A percentile compares a stretch with the other conserved stretches of the same genome.
Evolutionary conservation across 2,888 invertebrate species (phyloP).

Genomic region (Conomelus anceps): DNA sequence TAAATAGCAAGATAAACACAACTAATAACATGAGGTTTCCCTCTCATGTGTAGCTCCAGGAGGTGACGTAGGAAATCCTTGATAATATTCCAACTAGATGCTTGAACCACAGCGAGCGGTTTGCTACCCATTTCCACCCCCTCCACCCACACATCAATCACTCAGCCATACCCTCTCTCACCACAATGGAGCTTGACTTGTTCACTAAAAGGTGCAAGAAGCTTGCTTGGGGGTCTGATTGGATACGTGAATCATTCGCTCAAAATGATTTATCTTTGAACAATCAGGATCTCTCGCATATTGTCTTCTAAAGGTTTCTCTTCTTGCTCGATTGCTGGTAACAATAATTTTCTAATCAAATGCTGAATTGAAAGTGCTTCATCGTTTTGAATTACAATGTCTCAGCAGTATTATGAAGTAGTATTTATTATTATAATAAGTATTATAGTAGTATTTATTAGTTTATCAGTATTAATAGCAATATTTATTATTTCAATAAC

Average conservation of each 20-base stretch:
- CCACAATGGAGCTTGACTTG: background rate
- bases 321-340: background rate
- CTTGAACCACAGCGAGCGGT: background rate
- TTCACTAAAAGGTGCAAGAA: background rate
- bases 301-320: background rate
- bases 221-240: background rate
- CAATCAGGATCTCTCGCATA: background rate
- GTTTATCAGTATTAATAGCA: background rate
- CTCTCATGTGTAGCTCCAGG: background rate
- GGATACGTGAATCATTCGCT: background rate
- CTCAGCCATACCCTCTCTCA: background rate
- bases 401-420: no score
- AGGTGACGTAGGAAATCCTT: background rate
- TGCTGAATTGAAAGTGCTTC: background rate
- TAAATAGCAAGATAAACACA: conserved; percentile 8
- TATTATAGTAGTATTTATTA: no score
- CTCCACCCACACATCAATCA: no score
- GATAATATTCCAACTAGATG: background rate
- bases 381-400: no score
- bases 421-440: no score
- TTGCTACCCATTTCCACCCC: no score
- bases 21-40: conserved; percentile 4
- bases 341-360: background rate
- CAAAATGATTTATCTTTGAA: background rate
- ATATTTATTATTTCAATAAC: background rate